Evolutionary conservation across 1,140 invertebrate genomes (phyloP).

Genomic region (Odontomachus brunneus): DNA sequence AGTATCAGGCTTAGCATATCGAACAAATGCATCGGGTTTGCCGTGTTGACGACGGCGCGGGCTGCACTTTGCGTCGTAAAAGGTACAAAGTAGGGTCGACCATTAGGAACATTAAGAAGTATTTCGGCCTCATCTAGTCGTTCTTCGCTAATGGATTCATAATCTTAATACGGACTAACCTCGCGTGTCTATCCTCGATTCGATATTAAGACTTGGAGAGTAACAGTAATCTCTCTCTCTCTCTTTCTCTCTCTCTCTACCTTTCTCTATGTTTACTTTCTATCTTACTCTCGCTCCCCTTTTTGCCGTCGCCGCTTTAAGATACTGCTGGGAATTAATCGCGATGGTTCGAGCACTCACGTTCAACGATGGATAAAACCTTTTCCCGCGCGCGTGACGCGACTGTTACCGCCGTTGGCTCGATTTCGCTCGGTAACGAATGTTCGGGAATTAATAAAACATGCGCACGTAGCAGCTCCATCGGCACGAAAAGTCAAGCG

Average conservation of each 20-base stretch:
- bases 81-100: constrained; percentile 56
- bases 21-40: constrained; percentile 1
- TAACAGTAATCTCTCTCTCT: constrained; percentile 3
- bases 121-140: constrained; percentile 73
- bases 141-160: constrained; percentile 79
- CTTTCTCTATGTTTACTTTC: background rate
- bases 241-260: background rate
- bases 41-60: background rate
- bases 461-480: constrained; percentile 43
- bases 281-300: background rate
- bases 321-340: constrained; percentile 60
- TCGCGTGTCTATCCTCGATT: constrained; percentile 77
- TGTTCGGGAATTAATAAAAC: constrained; percentile 56
- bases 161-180: constrained; percentile 78
- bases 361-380: constrained; percentile 57
- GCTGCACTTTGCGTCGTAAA: constrained; percentile 12
- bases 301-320: constrained; percentile 37
- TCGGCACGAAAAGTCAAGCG: constrained; percentile 46
- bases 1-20: background rate
- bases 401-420: constrained; percentile 49
- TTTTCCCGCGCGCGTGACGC: constrained; percentile 59
- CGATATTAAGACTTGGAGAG: constrained; percentile 67
- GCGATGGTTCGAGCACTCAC: constrained; percentile 55
- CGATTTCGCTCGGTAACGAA: constrained; percentile 50
- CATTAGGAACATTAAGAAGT: constrained; percentile 69